A percentile compares a stretch with the other conserved stretches of the same genome.
Evolutionary conservation across 2,888 invertebrate genomes (phyloP).

Genomic region (Resseliella maxima): DNA sequence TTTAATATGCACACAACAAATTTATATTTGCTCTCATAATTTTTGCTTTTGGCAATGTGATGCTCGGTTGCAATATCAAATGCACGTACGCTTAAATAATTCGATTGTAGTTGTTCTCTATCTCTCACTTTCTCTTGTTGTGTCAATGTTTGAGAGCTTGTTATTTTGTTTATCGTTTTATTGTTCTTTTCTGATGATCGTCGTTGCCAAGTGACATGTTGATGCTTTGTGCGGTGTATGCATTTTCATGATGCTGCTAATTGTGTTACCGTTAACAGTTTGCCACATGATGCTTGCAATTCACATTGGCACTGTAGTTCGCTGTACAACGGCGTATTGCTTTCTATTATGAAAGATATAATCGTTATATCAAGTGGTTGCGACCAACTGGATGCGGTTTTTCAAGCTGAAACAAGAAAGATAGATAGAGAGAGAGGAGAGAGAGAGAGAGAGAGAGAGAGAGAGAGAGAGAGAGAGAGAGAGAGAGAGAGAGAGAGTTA

Average conservation of each 20-base stretch:
- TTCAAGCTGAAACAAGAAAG: not conserved
- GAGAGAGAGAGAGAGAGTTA: not conserved
- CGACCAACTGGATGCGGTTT: slow-evolving; percentile 14
- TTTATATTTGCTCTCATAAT: not conserved
- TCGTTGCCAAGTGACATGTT: slow-evolving; percentile 23
- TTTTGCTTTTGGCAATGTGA: not conserved
- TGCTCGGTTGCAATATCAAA: not conserved
- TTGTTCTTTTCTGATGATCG: slow-evolving; percentile 4
- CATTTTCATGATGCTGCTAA: not conserved
- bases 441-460: not conserved
- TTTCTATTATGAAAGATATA: not conserved
- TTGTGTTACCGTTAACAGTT: slow-evolving; percentile 23
- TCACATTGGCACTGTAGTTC: not conserved
- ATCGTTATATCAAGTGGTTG: not conserved
- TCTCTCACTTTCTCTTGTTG: no score
- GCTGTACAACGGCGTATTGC: not conserved
- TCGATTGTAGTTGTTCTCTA: no score
- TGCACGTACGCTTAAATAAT: not conserved
- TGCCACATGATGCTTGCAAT: not conserved
- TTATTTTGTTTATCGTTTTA: slow-evolving; percentile 1
- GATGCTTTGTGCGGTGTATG: slow-evolving; percentile 4
- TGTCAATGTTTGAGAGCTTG: no score
- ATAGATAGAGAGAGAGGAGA: not conserved
- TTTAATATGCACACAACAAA: not conserved
- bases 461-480: not conserved